Base-by-base conservation (phyloP, 2,888 invertebrate genomes). In the Aphodius granarius region DNA sequence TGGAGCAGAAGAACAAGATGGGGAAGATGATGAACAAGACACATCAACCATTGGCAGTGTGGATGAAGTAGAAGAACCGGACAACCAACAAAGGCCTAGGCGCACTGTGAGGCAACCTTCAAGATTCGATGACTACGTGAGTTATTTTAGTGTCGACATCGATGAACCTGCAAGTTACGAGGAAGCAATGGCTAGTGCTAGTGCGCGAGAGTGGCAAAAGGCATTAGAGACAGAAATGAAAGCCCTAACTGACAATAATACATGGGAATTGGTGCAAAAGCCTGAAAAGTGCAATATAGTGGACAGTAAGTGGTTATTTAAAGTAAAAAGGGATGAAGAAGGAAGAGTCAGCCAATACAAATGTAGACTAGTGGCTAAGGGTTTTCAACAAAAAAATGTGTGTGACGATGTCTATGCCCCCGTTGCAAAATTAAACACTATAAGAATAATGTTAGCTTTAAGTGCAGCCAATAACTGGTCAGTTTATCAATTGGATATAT, bases 161-260 rank as follows among this genome's bases (percentile, higher is more conserved):
- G 63, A 74, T 63, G 70, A 74, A 71, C 70, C 70, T 63, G 17
- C 66, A 68, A 68, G 23, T 19, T 73, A 66, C 20, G 19, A 73
- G 66, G 73, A 73, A 68, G 68, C 73, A 23, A 73, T 73, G 73
- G 43, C 17, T 17, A 68, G 70, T 17, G 43, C 66, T 43, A 19
- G 66, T 73, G 84, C 86, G 6, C 80, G 87, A 0, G 87, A 88
- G 16, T 88, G 72, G 72, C 62, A 20, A 23, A 21, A 72, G 63
- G 63, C 72, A 17, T 19, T 72, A 21, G 18, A 72, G 18, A 72
- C 63, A 20, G 63, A 72, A 63, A 62, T 63, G 19, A 63, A 72
- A 72, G 62, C 72, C 20, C 63, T 72, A 20, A 72, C n/a, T 3
- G 21, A 17, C 19, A 64, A 63, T 13, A 68, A 75, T 43, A 66